phyloP scores from a whole-genome alignment of 2,888 invertebrate species.

The Eugnorisma glareosa region DNA sequence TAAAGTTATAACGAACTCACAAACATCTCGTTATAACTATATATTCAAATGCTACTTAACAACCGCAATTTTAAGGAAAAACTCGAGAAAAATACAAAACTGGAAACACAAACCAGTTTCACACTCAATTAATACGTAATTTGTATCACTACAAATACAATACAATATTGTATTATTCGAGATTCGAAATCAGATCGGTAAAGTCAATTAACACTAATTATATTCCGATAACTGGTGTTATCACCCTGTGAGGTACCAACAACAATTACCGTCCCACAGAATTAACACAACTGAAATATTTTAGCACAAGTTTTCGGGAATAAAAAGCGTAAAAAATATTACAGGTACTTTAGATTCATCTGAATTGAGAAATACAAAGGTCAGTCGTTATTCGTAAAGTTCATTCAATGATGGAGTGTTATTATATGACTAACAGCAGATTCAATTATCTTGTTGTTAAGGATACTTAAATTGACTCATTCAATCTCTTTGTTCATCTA shows the following conservation, averaged over 20 bases:
- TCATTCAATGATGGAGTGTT: slow-evolving; percentile 43
- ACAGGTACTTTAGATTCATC: slow-evolving; percentile 4
- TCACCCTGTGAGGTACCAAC: slow-evolving; percentile 20
- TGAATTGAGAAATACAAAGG: slow-evolving; percentile 32
- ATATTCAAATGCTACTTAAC: slow-evolving; percentile 21
- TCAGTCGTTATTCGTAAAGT: slow-evolving; percentile 52
- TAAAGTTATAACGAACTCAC: slow-evolving; percentile 24
- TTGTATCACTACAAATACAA: slow-evolving; percentile 31
- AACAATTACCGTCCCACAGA: slow-evolving; percentile 41
- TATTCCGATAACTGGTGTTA: slow-evolving; percentile 28
- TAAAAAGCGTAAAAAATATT: slow-evolving; percentile 45
- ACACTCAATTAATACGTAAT: slow-evolving; percentile 20
- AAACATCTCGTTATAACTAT: slow-evolving; percentile 13
- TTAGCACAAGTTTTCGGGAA: slow-evolving; percentile 35
- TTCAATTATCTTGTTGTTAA: slow-evolving; percentile 50
- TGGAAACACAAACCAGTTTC: slow-evolving; percentile 19
- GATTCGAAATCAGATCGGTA: slow-evolving; percentile 51
- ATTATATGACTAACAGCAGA: slow-evolving; percentile 41
- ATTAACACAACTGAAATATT: slow-evolving; percentile 38
- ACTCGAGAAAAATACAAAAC: slow-evolving; percentile 30
- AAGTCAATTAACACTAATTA: slow-evolving; percentile 56
- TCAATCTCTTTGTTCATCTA: slow-evolving; percentile 50
- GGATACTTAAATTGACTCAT: slow-evolving; percentile 60
- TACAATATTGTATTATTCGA: slow-evolving; percentile 42
- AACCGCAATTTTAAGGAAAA: slow-evolving; percentile 38